Conservation (phyloP, 2,797 vertebrate species). For the Sternotherus odoratus region DNA sequence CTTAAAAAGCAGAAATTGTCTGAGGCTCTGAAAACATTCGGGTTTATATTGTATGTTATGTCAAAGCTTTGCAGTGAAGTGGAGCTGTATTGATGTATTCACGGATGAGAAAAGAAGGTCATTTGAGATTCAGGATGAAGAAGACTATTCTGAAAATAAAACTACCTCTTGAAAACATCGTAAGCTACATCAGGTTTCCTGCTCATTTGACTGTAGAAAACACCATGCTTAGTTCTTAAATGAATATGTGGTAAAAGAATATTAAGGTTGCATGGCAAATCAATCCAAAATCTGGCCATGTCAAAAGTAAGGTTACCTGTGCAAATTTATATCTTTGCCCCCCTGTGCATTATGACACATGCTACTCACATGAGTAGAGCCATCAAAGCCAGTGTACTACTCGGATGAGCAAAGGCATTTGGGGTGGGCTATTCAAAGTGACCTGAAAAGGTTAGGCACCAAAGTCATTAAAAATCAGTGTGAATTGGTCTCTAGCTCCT, state of each 20-base stretch:
- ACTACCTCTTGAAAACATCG: no score
- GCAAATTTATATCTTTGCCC: rapidly evolving
- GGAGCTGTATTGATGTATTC: neutral
- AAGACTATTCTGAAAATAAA: rapidly evolving
- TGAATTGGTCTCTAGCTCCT: neutral
- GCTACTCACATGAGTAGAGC: no score
- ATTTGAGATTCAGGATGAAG: neutral
- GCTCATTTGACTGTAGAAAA: neutral
- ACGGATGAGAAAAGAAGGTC: rapidly evolving
- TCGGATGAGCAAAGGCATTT: neutral
- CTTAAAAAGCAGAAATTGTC: neutral
- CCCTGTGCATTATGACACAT: rapidly evolving
- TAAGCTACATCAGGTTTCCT: neutral
- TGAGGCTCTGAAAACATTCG: rapidly evolving
- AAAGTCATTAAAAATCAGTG: neutral
- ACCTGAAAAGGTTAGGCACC: neutral
- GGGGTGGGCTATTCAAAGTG: neutral
- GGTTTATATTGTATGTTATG: neutral
- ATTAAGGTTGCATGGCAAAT: neutral
- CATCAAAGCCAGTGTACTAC: neutral
- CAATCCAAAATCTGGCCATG: rapidly evolving
- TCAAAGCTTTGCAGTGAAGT: rapidly evolving
- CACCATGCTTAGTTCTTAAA: neutral
- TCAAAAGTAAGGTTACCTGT: neutral
- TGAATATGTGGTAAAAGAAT: neutral